These are phyloP conservation scores for Hippolais icterina DNA, from an alignment of 2,113 vertebrate species.

Conservation along the genomic window DNA sequence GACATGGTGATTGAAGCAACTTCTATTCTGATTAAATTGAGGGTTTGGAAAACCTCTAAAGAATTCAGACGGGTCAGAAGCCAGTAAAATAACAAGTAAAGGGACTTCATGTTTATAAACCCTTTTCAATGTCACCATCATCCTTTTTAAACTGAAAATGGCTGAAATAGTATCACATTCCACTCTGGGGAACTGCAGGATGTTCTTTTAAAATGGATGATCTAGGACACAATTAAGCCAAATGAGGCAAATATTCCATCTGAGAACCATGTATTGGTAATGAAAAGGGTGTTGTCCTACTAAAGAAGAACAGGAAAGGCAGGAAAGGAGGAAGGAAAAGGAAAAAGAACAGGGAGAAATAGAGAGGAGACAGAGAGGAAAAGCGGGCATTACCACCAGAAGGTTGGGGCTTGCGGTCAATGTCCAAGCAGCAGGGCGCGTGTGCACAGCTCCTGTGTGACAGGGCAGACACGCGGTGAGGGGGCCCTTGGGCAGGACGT, in stretches of 20 bases:
- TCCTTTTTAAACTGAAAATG: not conserved
- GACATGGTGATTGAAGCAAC: not conserved
- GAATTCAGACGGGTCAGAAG: constrained; percentile 12
- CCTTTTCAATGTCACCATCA: not conserved
- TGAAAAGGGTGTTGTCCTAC: not conserved
- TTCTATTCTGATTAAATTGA: constrained; percentile 8
- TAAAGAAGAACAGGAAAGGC: not conserved
- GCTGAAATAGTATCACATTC: not conserved
- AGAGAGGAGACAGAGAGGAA: not conserved
- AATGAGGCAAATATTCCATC: not conserved
- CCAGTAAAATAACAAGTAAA: constrained; percentile 6
- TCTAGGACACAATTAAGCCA: not conserved
- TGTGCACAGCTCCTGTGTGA: accelerated
- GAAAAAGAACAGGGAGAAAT: too few relatives aligned
- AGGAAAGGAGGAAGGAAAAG: not conserved
- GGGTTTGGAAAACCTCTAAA: not conserved
- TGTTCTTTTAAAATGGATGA: accelerated
- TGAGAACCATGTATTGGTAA: not conserved
- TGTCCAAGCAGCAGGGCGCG: accelerated
- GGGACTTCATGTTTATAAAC: not conserved
- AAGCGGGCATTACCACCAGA: accelerated
- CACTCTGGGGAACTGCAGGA: not conserved
- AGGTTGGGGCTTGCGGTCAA: accelerated
- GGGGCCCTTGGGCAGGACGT: not conserved
- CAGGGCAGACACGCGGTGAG: accelerated